Evolutionary conservation across 30 jellyfish, hydroid and myxozoan genomes (phyloP), one percentile per base, ranked within the genome.

Genomic region (Chrysaora quinquecirrha): DNA sequence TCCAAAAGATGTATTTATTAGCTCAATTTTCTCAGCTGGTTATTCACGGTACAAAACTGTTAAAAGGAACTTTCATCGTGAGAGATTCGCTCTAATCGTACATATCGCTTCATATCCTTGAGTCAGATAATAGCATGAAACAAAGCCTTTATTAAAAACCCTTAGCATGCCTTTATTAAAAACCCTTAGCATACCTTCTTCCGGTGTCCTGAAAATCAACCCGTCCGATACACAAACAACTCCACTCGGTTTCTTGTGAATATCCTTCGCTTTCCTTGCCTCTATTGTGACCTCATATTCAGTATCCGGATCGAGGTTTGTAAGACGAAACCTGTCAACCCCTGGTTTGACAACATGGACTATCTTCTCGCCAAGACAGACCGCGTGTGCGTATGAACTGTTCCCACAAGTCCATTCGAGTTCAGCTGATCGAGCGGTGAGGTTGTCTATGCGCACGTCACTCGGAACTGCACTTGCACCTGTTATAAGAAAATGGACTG

Each of bases 391-490:
- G 75, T 58, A 48, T 20, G 96, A 76, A 48, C 87, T 86, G 87
- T 86, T 77, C 19, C 90, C 87, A 46, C 90, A 80, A 18, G 77
- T 38, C 96, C 96, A 86, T 54, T 79, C 80, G 29, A 86, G 48
- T 24, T 75, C 84, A 35, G 96, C 96, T 24, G 87, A 75, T 1
- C 77, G 76, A 16, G 96, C 48, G 14, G 96, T 19, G 34, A 70
- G n/a, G 83, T 69, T 66, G 23, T 46, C 25, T 9, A 86, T 46
- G 18, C 76, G 76, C 19, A 86, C 23, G 38, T 86, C 90, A 54
- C 84, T 74, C 3, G 96, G 96, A 0, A 73, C 90, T 29, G 92
- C 92, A 68, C 92, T 82, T 25, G 92, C 92, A 30, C 92, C 92
- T 52, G 29, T n/a, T n/a, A n/a, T n/a, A n/a, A n/a, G n/a, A n/a